A percentile compares a stretch with the other conserved stretches of the same genome.
Conservation (phyloP, 2,113 vertebrate species). For the Excalfactoria chinensis region DNA sequence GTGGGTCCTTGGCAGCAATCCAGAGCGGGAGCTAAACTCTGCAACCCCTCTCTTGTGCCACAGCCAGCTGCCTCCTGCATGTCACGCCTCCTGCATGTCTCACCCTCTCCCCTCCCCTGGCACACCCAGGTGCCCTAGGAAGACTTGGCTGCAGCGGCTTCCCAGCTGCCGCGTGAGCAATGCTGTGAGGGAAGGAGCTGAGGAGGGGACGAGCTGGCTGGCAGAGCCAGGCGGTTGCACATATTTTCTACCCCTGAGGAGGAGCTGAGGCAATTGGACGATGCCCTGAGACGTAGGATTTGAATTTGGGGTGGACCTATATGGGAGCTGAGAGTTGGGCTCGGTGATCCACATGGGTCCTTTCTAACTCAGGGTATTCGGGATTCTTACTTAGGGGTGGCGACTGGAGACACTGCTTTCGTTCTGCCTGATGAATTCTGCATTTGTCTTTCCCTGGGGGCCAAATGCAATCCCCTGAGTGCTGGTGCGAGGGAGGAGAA, state of each 20-base stretch:
- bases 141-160: background rate
- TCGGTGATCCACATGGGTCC: no score
- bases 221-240: background rate
- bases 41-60: background rate
- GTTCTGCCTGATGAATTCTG: background rate
- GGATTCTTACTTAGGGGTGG: background rate
- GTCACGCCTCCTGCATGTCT: background rate
- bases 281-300: no score
- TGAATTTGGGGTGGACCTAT: no score
- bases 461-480: background rate
- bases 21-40: accelerated
- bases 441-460: background rate
- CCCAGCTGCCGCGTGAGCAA: background rate
- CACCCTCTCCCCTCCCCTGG: accelerated
- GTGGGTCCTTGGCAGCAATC: background rate
- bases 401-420: background rate
- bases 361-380: background rate
- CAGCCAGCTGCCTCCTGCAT: background rate
- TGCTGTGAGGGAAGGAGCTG: background rate
- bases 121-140: background rate
- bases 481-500: background rate
- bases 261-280: background rate
- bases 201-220: background rate
- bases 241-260: background rate
- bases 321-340: no score